Base-by-base conservation (phyloP, 2,113 vertebrate genomes). In the Ovibos moschatus region DNA sequence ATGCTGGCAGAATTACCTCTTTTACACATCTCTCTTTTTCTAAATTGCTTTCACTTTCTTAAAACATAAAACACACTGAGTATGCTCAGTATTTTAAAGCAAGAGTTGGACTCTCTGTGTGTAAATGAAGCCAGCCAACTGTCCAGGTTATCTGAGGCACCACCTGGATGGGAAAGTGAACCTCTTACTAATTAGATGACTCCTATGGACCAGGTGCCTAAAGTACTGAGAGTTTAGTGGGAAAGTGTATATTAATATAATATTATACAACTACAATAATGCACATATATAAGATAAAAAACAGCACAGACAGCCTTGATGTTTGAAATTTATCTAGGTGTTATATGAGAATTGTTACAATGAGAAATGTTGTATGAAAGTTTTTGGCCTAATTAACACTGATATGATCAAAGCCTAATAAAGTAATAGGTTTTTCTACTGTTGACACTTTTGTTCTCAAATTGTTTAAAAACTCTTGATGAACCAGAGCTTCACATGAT, bases 301-400 rank as follows among this genome's bases (percentile, higher is more conserved):
- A n/a, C 3, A 53, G 45, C 11, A 57, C 55, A 88, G 5, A 60
- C 1, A 50, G 12, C 71, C 76, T 58, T 43, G 36, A 62, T 33
- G 45, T 58, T n/a, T 78, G 50, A 94, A 47, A n/a, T 55, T 16
- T 47, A 55, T n/a, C 76, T 84, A 96, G 51, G 53, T 88, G 45
- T 64, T 64, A 23, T 19, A 2, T 84, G 57, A 89, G 19, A 96
- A 85, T 93, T 51, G 1, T 45, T 81, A 76, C 81, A 86, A 64
- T 58, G 36, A 89, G 58, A 92, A 94, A 60, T 53, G 28, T 1
- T 47, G 19, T 3, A 45, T 74, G 27, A 96, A 93, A 76, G 25
- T 83, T 93, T 64, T 95, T 88, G 89, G 3, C n/a, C 33, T 74
- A 91, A 74, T 81, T 94, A 90, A 95, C 90, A 84, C 13, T 87